Evolutionary conservation across 1,140 invertebrate species (phyloP).

Genomic region (Lepidurus apus): DNA sequence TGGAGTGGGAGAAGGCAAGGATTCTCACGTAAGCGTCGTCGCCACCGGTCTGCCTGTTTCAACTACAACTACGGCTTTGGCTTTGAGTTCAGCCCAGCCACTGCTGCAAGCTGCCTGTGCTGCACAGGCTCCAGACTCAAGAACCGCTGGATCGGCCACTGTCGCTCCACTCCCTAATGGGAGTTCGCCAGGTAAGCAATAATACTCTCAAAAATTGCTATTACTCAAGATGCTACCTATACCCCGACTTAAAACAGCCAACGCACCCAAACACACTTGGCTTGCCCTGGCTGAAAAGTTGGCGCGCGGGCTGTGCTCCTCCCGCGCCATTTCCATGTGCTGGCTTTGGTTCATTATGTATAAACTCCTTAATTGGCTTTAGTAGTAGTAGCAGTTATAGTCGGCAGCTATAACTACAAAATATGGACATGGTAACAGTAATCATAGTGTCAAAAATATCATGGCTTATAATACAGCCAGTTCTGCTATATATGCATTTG

Average conservation of each 20-base stretch:
- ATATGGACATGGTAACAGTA: too few relatives aligned
- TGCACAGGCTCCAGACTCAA: constrained; percentile 14
- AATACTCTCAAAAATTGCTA: neutral
- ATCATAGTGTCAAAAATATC: too few relatives aligned
- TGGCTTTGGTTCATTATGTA: too few relatives aligned
- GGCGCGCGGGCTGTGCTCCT: too few relatives aligned
- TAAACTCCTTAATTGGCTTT: too few relatives aligned
- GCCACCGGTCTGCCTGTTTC: constrained; percentile 16
- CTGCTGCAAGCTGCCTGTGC: neutral
- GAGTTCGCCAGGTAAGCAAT: constrained; percentile 14
- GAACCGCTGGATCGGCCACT: constrained; percentile 11
- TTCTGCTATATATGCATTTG: too few relatives aligned
- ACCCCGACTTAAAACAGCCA: neutral
- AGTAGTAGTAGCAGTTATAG: too few relatives aligned
- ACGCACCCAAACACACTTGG: neutral
- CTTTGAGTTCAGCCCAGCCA: constrained; percentile 14
- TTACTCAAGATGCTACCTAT: neutral
- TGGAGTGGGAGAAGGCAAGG: constrained; percentile 13
- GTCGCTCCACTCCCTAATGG: constrained; percentile 12
- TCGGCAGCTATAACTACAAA: too few relatives aligned
- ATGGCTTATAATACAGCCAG: too few relatives aligned
- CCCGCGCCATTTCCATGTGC: too few relatives aligned
- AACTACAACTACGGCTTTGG: constrained; percentile 3
- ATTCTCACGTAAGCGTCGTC: constrained; percentile 17
- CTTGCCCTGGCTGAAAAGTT: too few relatives aligned